phyloP scores from a whole-genome alignment of 2,113 vertebrate genomes.

The Labrus mixtus region DNA sequence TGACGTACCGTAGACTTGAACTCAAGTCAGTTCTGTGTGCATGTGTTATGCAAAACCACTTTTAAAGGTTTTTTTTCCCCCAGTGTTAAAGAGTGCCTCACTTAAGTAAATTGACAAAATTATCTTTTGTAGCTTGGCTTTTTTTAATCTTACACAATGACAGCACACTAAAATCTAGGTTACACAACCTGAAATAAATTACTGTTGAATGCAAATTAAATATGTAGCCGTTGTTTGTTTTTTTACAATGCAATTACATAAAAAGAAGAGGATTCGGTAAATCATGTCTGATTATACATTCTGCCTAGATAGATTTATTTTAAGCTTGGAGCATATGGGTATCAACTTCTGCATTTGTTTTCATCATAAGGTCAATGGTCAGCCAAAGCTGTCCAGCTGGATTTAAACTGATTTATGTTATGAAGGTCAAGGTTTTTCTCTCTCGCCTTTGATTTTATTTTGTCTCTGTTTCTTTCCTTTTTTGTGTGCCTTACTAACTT shows the following conservation, averaged over 20 bases:
- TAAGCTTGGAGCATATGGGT: slow-evolving; percentile 3
- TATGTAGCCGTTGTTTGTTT: too few relatives aligned
- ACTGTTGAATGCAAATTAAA: background rate
- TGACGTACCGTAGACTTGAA: background rate
- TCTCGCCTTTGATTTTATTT: background rate
- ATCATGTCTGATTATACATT: background rate
- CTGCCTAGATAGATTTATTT: slow-evolving; percentile 4
- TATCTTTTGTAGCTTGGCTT: background rate
- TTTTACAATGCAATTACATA: background rate
- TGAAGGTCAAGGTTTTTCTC: background rate
- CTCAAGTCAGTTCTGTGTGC: background rate
- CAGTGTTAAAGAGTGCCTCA: background rate
- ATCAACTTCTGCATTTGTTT: slow-evolving; percentile 33
- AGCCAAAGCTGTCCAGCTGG: background rate
- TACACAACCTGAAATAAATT: background rate
- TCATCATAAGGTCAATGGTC: slow-evolving; percentile 41
- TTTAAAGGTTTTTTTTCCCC: background rate
- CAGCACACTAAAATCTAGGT: background rate
- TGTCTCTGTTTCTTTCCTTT: background rate
- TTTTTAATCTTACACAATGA: background rate
- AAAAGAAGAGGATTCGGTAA: background rate
- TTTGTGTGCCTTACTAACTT: background rate
- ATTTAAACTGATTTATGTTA: slow-evolving; percentile 13
- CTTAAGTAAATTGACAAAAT: background rate
- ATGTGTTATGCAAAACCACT: background rate